Evolutionary conservation across 2,113 vertebrate genomes (phyloP).

Genomic region (Equus przewalskii): DNA sequence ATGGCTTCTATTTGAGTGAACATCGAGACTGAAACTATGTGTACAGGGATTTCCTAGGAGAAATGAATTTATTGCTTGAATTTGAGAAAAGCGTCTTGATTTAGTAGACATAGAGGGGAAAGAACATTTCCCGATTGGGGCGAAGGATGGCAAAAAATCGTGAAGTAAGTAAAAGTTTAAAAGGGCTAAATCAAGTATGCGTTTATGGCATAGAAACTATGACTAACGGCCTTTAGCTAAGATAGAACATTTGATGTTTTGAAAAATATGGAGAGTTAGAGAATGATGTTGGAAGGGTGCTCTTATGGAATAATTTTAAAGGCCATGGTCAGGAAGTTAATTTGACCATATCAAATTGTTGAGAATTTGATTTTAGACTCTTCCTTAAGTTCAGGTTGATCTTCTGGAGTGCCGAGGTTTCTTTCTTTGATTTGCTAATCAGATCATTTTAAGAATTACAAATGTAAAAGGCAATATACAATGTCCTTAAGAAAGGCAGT

Average conservation of each 20-base stretch:
- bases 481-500: background rate
- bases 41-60: conserved; percentile 38
- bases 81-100: conserved; percentile 44
- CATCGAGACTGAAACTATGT: background rate
- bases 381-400: background rate
- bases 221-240: background rate
- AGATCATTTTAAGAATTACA: background rate
- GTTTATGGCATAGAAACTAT: background rate
- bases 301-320: background rate
- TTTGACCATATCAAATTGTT: background rate
- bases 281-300: background rate
- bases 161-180: conserved; percentile 32
- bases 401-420: background rate
- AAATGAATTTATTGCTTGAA: conserved; percentile 32
- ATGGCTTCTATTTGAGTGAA: background rate
- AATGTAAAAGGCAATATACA: background rate
- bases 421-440: background rate
- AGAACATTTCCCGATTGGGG: background rate
- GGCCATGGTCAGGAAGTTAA: background rate
- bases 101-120: background rate
- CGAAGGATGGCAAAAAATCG: background rate
- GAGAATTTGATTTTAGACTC: background rate
- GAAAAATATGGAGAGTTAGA: background rate
- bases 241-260: background rate
- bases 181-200: background rate